Evolutionary conservation across 1,140 invertebrate species (phyloP), one percentile per base, ranked within the genome.

Genomic region (Augochlora pura): DNA sequence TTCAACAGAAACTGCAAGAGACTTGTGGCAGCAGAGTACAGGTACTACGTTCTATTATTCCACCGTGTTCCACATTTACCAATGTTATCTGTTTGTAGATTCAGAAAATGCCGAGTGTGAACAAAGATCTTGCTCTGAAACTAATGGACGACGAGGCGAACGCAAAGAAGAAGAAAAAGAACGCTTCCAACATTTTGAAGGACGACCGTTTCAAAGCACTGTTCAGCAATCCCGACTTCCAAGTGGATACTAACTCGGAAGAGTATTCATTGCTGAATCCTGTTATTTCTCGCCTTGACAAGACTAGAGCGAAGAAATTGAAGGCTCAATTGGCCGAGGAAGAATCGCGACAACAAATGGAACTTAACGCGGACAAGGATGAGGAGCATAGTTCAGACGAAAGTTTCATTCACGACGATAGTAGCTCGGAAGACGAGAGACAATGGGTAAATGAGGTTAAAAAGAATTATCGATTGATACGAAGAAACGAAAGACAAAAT

Each of bases 161-260:
- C 76, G 46, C 73, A 18, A 95, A 95, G 81, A 96, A 94, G 79
- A 96, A 95, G 83, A 94, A 95, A 67, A 93, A 94, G 74, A 93
- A 93, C 79, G 92, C 94, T 5, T 89, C 93, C 10, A 96, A 94
- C 90, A 90, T 99, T 21, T 90, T 99, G 38, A 94, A 96, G 86
- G 99, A 99, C 92, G 94, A 96, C 79, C 94, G 99, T 87, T 99
- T 99, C 92, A 96, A 97, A 92, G 95, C 94, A 21, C 91, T 99
- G 82, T 99, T 99, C 92, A 95, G 95, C 84, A 98, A 99, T 94
- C 96, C 97, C 49, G 97, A 99, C 88, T 99, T 98, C 92, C 95
- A 99, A 94, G 96, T 99, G 72, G 97, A 99, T 88, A 96, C 96
- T 87, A 95, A 95, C 86, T 96, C 97, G 68, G 97, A 98, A 87